These are phyloP conservation scores for Pseudanteris insignis DNA, from an alignment of 2,888 invertebrate genomes.

Conservation along the genomic window DNA sequence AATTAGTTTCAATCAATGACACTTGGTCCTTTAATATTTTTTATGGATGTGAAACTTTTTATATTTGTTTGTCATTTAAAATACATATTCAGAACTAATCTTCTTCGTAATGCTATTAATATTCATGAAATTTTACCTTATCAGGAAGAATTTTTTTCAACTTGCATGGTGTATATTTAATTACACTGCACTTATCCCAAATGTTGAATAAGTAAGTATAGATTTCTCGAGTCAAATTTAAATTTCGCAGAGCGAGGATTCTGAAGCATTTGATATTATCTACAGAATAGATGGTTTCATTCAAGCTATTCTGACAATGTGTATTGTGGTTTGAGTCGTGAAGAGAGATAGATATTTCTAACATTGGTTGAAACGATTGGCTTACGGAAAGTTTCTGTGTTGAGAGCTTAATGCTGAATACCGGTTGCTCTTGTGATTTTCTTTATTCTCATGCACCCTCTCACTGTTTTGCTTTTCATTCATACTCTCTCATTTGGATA, in stretches of 20 bases:
- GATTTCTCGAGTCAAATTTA: no score
- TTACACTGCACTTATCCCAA: no score
- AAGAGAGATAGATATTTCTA: conserved; percentile 51
- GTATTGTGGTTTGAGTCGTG: conserved; percentile 51
- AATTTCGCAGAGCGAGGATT: conserved; percentile 12
- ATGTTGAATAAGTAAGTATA: no score
- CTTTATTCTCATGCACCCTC: conserved; percentile 34
- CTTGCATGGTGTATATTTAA: no score
- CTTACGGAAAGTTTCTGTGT: conserved; percentile 51
- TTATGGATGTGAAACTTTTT: no score
- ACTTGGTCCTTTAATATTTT: no score
- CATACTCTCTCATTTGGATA: conserved; percentile 29
- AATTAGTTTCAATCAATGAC: no score
- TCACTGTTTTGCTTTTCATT: conserved; percentile 32
- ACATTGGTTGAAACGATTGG: conserved; percentile 53
- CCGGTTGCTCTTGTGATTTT: conserved; percentile 33
- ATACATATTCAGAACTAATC: no score
- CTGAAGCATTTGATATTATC: conserved; percentile 53
- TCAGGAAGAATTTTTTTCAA: no score
- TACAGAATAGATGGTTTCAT: conserved; percentile 48
- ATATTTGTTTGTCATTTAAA: no score
- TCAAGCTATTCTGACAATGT: conserved; percentile 53
- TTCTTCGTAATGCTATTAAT: no score
- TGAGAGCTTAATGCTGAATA: conserved; percentile 50
- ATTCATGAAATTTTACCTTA: no score